Base-by-base conservation (phyloP, 2,797 vertebrate species). In the Oreochromis mossambicus region DNA sequence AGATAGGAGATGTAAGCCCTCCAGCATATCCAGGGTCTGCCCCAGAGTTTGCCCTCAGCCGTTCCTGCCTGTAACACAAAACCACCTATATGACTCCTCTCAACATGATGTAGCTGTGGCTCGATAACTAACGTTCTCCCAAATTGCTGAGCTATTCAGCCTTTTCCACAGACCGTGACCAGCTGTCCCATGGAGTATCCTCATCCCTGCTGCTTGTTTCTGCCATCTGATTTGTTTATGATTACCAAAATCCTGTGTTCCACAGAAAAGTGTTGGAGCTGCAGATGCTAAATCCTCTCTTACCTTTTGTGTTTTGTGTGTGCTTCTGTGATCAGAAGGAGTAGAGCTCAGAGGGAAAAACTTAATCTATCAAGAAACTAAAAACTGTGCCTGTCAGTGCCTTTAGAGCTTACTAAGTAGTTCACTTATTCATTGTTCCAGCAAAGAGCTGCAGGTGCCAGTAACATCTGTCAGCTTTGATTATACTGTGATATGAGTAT, bases 201-300 rank as follows among this genome's bases (percentile, higher is more conserved):
- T 80, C 77, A 7, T 82, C 75, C 75, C 61, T 19, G 82, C 88
- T 43, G 82, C 70, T 81, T 77, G 73, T 84, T 83, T 81, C 82
- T 83, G 70, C 41, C 43, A 56, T 81, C 83, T 77, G 63, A 73
- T 87, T 83, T 63, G 86, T 82, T 82, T 46, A 4, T 63, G 83
- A 61, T 84, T 84, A 80, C 77, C 58, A 36, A 24, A 50, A 52
- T 70, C 26, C 41, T 14, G 11, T 58, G 75, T 55, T 83, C 41
- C 52, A 50, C 21, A 58, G 77, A 85, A 76, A 4, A 75, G 58
- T 11, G 43, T 26, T 24, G 38, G 26, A 50, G 7, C 14, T 17
- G 41, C 78, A 80, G 76, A 58, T 36, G 11, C 17, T n/a, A 63
- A 63, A 63, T 63, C 17, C 58, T 36, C 17, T 36, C 17, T 19